These are phyloP conservation scores for Oxycera nigricornis DNA, from an alignment of 2,888 invertebrate genomes.

Conservation along the genomic window DNA sequence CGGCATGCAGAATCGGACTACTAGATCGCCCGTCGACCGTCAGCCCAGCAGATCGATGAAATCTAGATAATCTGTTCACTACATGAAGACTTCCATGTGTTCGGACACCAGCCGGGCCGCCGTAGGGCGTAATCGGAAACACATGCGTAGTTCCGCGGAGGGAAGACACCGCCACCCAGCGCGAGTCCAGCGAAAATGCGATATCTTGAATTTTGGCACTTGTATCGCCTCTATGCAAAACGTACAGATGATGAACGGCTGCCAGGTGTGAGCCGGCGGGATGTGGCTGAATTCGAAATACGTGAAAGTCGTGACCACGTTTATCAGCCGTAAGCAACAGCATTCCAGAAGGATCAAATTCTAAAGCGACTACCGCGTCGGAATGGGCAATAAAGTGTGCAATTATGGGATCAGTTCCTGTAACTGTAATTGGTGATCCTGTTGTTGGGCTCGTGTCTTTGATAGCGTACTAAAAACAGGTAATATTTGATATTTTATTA, in stretches of 20 bases:
- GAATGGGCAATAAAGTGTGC: conserved; percentile 90
- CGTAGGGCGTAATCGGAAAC: conserved; percentile 96
- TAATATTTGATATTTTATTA: not conserved
- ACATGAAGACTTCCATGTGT: conserved; percentile 95
- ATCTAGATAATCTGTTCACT: conserved; percentile 91
- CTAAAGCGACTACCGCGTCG: conserved; percentile 86
- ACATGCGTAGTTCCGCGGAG: conserved; percentile 97
- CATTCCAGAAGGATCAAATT: conserved; percentile 90
- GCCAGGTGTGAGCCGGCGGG: conserved; percentile 86
- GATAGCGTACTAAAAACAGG: conserved; percentile 54
- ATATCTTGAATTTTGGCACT: conserved; percentile 95
- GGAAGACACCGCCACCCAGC: conserved; percentile 97
- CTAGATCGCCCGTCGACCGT: conserved; percentile 74
- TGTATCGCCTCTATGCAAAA: conserved; percentile 93
- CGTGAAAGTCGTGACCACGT: conserved; percentile 93
- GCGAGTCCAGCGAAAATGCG: conserved; percentile 88
- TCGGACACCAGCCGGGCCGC: conserved; percentile 87
- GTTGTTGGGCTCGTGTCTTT: conserved; percentile 60
- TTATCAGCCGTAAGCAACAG: conserved; percentile 89
- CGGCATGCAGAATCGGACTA: conserved; percentile 67
- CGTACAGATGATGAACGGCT: conserved; percentile 93
- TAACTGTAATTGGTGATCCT: conserved; percentile 55
- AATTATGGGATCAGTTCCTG: conserved; percentile 75
- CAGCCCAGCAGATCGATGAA: conserved; percentile 95
- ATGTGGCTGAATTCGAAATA: conserved; percentile 94